Percentiles rank a stretch among this genome's conserved stretches.
Evolutionary conservation across 2,113 vertebrate genomes (phyloP).

Genomic region (Rhizomys pruinosus): DNA sequence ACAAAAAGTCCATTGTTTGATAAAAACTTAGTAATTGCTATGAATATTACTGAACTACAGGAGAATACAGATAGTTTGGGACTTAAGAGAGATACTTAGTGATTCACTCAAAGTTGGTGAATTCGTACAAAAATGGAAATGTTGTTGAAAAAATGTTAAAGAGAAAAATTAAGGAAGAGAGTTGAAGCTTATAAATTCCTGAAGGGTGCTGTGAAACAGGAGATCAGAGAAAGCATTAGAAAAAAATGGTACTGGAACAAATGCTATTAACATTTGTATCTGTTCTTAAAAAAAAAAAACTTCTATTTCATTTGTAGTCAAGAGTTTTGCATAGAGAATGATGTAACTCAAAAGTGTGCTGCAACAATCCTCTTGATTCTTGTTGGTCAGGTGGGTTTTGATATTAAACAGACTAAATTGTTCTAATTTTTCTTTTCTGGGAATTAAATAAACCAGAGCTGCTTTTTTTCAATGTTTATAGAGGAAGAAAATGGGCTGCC

Average conservation of each 20-base stretch:
- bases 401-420: conserved; percentile 73
- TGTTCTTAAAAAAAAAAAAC: background rate
- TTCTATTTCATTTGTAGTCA: conserved; percentile 20
- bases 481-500: conserved; percentile 74
- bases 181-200: conserved; percentile 1
- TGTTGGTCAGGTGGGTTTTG: conserved; percentile 64
- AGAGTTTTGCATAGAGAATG: background rate
- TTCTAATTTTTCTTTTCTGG: conserved; percentile 76
- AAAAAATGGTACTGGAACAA: conserved; percentile 8
- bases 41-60: background rate
- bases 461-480: conserved; percentile 74
- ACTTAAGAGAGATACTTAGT: background rate
- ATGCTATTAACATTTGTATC: background rate
- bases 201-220: background rate
- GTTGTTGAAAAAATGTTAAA: background rate
- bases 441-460: conserved; percentile 80
- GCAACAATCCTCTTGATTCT: conserved; percentile 51
- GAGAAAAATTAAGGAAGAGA: background rate
- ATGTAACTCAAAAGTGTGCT: conserved; percentile 55
- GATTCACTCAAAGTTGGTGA: background rate
- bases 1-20: conserved; percentile 24
- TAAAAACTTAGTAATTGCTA: conserved; percentile 16
- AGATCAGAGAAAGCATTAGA: background rate
- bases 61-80: background rate
- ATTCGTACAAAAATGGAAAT: background rate